Conservation (phyloP, 1,140 invertebrate genomes). For the Drosophila arawakana region DNA sequence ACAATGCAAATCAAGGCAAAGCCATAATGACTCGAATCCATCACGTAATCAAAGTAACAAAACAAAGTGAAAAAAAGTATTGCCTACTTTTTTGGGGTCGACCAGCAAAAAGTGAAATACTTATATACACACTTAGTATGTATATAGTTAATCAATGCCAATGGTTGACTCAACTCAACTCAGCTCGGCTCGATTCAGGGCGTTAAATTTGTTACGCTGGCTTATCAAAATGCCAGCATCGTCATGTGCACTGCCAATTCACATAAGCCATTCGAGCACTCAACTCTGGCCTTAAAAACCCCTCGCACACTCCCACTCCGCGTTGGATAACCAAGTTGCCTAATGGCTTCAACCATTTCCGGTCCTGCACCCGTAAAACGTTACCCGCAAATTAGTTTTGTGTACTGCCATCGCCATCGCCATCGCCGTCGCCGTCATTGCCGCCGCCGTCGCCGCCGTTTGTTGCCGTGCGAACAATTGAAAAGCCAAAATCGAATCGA, state of each 20-base stretch:
- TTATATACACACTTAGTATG: too few relatives aligned
- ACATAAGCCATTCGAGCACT: constrained; percentile 74
- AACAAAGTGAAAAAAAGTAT: constrained; percentile 25
- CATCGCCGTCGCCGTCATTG: too few relatives aligned
- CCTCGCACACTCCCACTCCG: background rate
- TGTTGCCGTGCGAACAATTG: constrained; percentile 62
- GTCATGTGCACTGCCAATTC: constrained; percentile 62
- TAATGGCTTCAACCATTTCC: constrained; percentile 80
- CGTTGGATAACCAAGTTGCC: constrained; percentile 33
- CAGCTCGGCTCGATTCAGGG: constrained; percentile 20
- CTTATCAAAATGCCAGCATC: constrained; percentile 76
- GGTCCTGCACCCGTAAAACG: constrained; percentile 64
- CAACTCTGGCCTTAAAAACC: constrained; percentile 31
- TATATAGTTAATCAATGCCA: constrained; percentile 71
- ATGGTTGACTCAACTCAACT: constrained; percentile 9
- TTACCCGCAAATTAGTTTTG: constrained; percentile 81
- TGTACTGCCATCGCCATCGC: constrained; percentile 1
- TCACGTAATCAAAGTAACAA: constrained; percentile 69
- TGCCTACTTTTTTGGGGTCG: constrained; percentile 37
- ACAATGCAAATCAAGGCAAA: constrained; percentile 50
- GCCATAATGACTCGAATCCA: constrained; percentile 71
- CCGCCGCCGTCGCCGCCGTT: constrained; percentile 23
- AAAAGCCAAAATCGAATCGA: constrained; percentile 57
- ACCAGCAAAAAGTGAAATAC: constrained; percentile 39
- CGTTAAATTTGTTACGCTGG: constrained; percentile 75